Conservation (phyloP, 2,888 invertebrate species). For the Archips xylosteana region DNA sequence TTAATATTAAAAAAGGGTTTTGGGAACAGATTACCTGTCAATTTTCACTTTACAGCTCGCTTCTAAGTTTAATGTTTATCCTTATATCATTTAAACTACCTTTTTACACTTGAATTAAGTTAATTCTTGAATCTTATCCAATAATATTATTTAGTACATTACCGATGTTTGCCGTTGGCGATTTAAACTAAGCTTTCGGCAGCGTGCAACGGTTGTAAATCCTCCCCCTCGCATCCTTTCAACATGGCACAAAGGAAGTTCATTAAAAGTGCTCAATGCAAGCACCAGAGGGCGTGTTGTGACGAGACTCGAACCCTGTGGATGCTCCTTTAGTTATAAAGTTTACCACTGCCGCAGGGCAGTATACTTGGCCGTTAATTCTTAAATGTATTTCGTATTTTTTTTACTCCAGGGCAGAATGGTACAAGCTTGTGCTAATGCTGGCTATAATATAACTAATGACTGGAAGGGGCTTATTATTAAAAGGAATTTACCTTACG, state of each 20-base stretch:
- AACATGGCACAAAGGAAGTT: conserved; percentile 22
- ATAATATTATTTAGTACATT: neutral
- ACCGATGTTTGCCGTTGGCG: neutral
- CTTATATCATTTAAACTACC: neutral
- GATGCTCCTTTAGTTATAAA: conserved; percentile 16
- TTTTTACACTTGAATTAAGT: neutral
- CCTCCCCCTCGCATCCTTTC: conserved; percentile 18
- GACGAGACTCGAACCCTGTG: conserved; percentile 2
- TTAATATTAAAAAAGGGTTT: conserved; percentile 9
- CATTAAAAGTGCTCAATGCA: conserved; percentile 22
- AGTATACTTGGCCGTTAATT: conserved; percentile 10
- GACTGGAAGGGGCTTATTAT: neutral
- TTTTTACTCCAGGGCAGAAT: neutral
- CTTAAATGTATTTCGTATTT: neutral
- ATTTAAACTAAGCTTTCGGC: conserved; percentile 7
- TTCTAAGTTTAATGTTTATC: neutral
- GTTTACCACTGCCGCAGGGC: conserved; percentile 15
- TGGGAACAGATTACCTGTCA: neutral
- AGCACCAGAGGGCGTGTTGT: conserved; percentile 21
- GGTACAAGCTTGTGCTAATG: too few species aligned
- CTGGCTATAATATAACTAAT: too few species aligned
- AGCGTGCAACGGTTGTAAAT: neutral
- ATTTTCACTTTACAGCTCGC: neutral
- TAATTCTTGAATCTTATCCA: neutral
- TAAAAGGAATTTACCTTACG: neutral